These are phyloP conservation scores for Indicator maculatus DNA, from an alignment of 2,113 vertebrate species.

Conservation along the genomic window DNA sequence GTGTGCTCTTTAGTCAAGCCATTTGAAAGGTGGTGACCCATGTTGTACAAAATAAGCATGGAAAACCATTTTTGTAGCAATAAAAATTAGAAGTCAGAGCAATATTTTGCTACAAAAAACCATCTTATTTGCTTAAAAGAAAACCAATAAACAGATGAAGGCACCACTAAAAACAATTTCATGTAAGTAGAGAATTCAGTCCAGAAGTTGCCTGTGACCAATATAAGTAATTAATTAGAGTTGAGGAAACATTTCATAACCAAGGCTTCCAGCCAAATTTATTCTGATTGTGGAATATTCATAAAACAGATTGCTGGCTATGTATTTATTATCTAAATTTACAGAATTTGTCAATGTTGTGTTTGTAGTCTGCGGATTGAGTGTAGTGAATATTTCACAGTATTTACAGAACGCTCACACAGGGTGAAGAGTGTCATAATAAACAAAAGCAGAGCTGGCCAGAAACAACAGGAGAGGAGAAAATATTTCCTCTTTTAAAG, in stretches of 20 bases:
- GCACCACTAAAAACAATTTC: slow-evolving; percentile 9
- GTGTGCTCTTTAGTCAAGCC: neutral
- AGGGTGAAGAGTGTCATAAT: neutral
- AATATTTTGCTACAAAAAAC: slow-evolving; percentile 17
- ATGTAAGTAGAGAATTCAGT: neutral
- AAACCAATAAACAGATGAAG: slow-evolving; percentile 42
- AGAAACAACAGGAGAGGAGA: neutral
- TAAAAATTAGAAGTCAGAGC: neutral
- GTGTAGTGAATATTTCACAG: neutral
- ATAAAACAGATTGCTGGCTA: neutral
- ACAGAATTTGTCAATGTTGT: neutral
- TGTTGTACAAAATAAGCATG: neutral
- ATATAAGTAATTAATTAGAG: slow-evolving; percentile 38
- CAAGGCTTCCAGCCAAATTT: neutral
- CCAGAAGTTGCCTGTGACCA: slow-evolving; percentile 16
- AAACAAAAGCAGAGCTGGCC: slow-evolving; percentile 19
- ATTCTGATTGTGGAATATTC: neutral
- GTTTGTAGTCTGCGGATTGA: neutral
- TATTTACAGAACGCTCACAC: neutral
- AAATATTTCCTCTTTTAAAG: neutral
- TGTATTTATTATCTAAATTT: neutral
- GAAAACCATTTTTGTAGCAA: slow-evolving; percentile 21
- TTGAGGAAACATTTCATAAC: slow-evolving; percentile 50
- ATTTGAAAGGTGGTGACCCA: slow-evolving; percentile 41
- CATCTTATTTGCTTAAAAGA: slow-evolving; percentile 22